Base-by-base conservation (phyloP, 2,797 vertebrate genomes). In the Chanos chanos region DNA sequence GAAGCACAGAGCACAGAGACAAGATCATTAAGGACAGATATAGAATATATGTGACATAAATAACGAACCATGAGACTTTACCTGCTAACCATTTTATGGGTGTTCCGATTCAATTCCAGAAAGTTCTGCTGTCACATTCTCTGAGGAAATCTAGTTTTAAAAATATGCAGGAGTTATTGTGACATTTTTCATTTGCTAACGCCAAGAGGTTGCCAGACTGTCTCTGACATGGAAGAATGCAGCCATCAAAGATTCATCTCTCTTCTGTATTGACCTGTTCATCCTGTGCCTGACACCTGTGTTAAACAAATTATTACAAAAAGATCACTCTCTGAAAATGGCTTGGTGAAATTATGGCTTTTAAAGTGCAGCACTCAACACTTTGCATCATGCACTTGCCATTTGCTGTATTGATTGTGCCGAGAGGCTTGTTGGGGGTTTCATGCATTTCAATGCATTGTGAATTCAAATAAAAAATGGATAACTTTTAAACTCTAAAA, bases 301-400 rank as follows among this genome's bases (percentile, higher is more conserved):
- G 41, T 73, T 72, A 74, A 70, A 77, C 73, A 79, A 64, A 62
- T 66, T 27, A 68, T 76, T 25, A 60, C 63, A 70, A 64, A 77
- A 41, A 49, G 48, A 55, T 58, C 18, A 51, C 51, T 59, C 31
- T 28, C 7, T 43, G 49, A 60, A 64, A 63, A 72, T 36, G 37
- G 54, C 66, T 30, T 24, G 15, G 47, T 58, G 10, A 61, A 75
- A 50, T 70, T 57, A 69, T 72, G 67, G 47, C 31, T 76, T 79
- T 74, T 75, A 66, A 60, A 70, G 79, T 57, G 57, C 66, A 72
- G 45, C 61, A 71, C 53, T 80, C 65, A 31, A 39, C 61, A 39
- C 45, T 39, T 72, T 59, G 28, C 47, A 45, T 64, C 57, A 37
- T 56, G 52, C 13, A 45, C 25, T 62, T 54, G 47, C 54, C 48